These are phyloP conservation scores for Antedon bifida DNA, from an alignment of 35 echinoderm and acorn worm species.

Conservation along the genomic window DNA sequence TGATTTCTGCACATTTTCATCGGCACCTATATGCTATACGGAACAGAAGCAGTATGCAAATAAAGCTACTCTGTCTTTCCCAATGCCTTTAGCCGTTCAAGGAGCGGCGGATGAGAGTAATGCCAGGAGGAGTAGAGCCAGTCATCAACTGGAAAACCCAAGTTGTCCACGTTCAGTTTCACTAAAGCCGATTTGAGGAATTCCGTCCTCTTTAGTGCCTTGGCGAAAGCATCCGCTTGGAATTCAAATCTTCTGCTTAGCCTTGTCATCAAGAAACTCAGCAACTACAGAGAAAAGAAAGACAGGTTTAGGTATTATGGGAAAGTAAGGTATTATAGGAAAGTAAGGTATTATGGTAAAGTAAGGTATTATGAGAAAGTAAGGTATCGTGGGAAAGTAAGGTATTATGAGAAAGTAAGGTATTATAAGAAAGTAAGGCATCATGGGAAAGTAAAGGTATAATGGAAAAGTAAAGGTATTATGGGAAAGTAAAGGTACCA, in stretches of 20 bases:
- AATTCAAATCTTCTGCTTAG: constrained; percentile 82
- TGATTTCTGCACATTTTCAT: no score
- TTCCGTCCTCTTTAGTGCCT: constrained; percentile 45
- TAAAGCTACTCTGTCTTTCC: constrained; percentile 77
- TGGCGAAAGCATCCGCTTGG: constrained; percentile 93
- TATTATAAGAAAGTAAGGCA: no score
- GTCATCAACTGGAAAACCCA: constrained; percentile 84
- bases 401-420: no score
- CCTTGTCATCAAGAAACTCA: constrained; percentile 88
- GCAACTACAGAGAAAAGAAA: constrained; percentile 38
- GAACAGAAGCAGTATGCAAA: no score
- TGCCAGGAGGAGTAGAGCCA: constrained; percentile 89
- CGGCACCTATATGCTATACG: no score
- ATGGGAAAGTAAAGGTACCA: no score
- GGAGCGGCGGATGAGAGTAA: constrained; percentile 89
- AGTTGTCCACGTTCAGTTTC: constrained; percentile 89
- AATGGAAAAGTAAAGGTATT: no score
- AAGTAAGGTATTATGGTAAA: background rate
- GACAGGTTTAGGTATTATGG: background rate
- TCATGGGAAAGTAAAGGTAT: no score
- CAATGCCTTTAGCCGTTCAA: constrained; percentile 69
- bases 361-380: background rate
- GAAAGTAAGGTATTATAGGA: background rate
- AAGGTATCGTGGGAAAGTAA: background rate
- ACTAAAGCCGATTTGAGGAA: constrained; percentile 53